phyloP scores from a whole-genome alignment of 2,113 vertebrate genomes.

The Rhipidura dahli region DNA sequence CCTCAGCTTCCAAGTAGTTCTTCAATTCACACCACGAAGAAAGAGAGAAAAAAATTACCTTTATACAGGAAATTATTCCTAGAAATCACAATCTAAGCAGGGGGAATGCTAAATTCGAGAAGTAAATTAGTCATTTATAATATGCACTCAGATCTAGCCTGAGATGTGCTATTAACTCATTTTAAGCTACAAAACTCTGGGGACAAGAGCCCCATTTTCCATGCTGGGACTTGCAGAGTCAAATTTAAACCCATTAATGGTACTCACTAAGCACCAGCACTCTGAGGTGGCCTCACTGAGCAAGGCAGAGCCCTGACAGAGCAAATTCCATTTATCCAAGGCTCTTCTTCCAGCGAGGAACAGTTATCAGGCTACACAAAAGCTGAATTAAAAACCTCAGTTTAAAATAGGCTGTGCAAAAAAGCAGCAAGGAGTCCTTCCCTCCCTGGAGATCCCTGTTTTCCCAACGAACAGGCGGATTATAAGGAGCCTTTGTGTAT shows the following conservation, averaged over 20 bases:
- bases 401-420: neutral
- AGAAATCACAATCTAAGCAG: neutral
- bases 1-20: neutral
- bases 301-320: neutral
- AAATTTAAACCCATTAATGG: neutral
- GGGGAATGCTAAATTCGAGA: neutral
- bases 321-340: neutral
- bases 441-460: neutral
- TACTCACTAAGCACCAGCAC: fast-evolving
- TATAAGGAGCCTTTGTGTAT: neutral
- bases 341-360: neutral
- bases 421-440: neutral
- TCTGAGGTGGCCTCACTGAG: neutral
- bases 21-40: neutral
- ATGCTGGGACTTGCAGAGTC: neutral
- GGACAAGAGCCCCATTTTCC: neutral
- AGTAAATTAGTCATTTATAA: neutral
- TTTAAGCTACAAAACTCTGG: neutral
- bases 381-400: neutral
- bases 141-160: neutral
- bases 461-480: neutral
- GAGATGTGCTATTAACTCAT: neutral
- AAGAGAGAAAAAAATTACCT: neutral
- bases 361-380: neutral
- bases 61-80: neutral